phyloP scores from a whole-genome alignment of 1,140 invertebrate species.

The Ceratosolen fusciceps region DNA sequence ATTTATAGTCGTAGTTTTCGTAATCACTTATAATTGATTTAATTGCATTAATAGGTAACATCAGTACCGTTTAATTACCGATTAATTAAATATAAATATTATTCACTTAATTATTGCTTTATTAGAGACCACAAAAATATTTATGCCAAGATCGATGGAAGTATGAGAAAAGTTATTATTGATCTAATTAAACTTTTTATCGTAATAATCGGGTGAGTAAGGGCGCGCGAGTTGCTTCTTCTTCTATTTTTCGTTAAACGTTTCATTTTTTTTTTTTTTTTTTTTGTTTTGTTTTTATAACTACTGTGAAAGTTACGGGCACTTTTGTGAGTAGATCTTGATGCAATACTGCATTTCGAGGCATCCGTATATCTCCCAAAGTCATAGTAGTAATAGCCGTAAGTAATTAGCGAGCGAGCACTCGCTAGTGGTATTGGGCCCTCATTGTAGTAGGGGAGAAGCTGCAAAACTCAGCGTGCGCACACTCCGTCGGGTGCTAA shows the following conservation, averaged over 20 bases:
- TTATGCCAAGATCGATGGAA: too few species aligned
- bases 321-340: not conserved
- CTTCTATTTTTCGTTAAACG: not conserved
- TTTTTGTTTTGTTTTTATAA: too few species aligned
- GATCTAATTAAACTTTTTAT: too few species aligned
- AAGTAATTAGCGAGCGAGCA: not conserved
- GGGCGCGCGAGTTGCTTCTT: not conserved
- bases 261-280: not conserved
- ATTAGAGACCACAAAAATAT: too few species aligned
- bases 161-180: too few species aligned
- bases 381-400: not conserved
- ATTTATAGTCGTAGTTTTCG: too few species aligned
- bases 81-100: too few species aligned
- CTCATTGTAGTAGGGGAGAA: not conserved
- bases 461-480: constrained; percentile 53
- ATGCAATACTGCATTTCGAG: not conserved
- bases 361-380: not conserved
- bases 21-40: too few species aligned
- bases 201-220: too few species aligned
- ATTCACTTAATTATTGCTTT: too few species aligned
- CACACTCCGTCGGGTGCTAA: constrained; percentile 52
- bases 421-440: not conserved
- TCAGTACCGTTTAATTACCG: too few species aligned
- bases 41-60: too few species aligned
- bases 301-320: not conserved